Base-by-base conservation (phyloP, 2,797 vertebrate genomes). In the Sparus aurata region DNA sequence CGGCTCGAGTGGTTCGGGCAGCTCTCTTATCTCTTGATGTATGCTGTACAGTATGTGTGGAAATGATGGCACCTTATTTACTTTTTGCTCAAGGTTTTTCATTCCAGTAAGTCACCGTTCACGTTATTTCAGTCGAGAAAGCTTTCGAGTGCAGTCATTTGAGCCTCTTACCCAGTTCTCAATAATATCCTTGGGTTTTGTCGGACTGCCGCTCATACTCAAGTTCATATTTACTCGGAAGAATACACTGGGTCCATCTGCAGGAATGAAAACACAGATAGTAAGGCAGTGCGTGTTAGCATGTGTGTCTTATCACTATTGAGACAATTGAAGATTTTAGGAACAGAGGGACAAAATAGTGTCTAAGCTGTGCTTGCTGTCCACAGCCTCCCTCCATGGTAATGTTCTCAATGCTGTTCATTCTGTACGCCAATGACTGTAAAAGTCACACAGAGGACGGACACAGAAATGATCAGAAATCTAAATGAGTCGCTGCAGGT, bases 131-230 rank as follows among this genome's bases (percentile, higher is more conserved):
- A n/a, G 0, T 16, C 3, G 10, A 65, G 2, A 9, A 8, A 3
- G 2, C 12, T 55, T 54, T 61, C 1, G 45, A 46, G 7, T 50
- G 12, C 6, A 53, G 0, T 27, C 45, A 1, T 79, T 13, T 53
- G 2, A 65, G 12, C 17, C 11, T 82, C 73, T 88, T 85, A 95
- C 93, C 93, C 91, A 93, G 73, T 58, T 81, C 27, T 80, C 20
- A 46, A 93, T 90, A 0, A 61, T 11, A 0, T 63, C 22, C 18
- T 63, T 3, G 38, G 89, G 89, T 5, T 87, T 58, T 73, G 67
- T 3, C 0, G 57, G 54, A n/a, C 13, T 84, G 1, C 73, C 88
- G 4, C 10, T 84, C 58, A 93, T 50, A 4, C 16, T 59, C 73
- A 93, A 47, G 16, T 12, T 76, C 47, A 89, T 2, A 67, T 87